phyloP scores from a whole-genome alignment of 1,140 invertebrate species.

The Lordiphosa clarofinis region DNA sequence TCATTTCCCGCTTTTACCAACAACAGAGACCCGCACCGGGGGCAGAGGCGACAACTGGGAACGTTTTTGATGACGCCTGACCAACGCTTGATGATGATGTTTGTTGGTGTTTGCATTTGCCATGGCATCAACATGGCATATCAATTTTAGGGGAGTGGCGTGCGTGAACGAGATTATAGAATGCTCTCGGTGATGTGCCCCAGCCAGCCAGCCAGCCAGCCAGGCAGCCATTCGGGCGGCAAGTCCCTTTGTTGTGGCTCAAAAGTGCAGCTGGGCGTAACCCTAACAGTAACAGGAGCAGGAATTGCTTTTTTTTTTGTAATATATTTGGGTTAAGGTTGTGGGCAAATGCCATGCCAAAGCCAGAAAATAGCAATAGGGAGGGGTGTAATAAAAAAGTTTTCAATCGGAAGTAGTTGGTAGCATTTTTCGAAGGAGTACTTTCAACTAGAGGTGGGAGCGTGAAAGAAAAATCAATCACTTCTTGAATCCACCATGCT shows the following conservation, averaged over 20 bases:
- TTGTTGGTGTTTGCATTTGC: slow-evolving; percentile 59
- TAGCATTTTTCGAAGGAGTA: no score
- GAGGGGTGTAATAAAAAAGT: no score
- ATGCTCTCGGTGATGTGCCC: slow-evolving; percentile 23
- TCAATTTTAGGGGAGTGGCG: slow-evolving; percentile 75
- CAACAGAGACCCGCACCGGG: slow-evolving; percentile 17
- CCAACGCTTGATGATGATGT: slow-evolving; percentile 61
- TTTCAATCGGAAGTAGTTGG: no score
- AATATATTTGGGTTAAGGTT: slow-evolving; percentile 1
- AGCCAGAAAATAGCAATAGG: slow-evolving; percentile 9
- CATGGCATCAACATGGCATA: slow-evolving; percentile 60
- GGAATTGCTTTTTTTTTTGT: slow-evolving; percentile 14
- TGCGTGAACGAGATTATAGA: slow-evolving; percentile 76
- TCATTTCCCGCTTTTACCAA: slow-evolving; percentile 64
- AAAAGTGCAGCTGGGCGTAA: slow-evolving; percentile 54
- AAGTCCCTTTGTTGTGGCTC: slow-evolving; percentile 58
- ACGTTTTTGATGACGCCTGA: slow-evolving; percentile 42
- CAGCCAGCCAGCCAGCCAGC: slow-evolving; percentile 1
- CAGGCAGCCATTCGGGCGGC: slow-evolving; percentile 29
- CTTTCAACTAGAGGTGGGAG: no score
- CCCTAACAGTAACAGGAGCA: slow-evolving; percentile 54
- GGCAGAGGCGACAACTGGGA: slow-evolving; percentile 15
- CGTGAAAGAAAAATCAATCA: no score
- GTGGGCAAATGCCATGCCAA: slow-evolving; percentile 8
- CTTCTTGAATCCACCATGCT: no score